A percentile compares a stretch with the other conserved stretches of the same genome.
These are phyloP conservation scores for Paratrypauchen microcephalus DNA, from an alignment of 2,797 vertebrate species.

Conservation along the genomic window DNA sequence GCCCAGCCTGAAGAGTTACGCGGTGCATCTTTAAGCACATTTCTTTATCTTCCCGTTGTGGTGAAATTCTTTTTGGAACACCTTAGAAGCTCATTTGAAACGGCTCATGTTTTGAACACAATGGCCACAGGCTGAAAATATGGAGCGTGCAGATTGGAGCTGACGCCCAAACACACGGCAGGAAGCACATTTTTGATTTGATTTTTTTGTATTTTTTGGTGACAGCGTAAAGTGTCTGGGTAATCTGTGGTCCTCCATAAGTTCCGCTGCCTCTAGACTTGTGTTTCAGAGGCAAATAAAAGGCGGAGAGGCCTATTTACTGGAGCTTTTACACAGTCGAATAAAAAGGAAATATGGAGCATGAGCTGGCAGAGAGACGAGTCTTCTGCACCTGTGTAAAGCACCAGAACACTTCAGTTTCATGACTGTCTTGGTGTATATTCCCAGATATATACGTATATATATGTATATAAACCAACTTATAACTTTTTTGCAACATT, in stretches of 20 bases:
- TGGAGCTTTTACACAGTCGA: conserved; percentile 66
- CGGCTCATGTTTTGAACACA: conserved; percentile 16
- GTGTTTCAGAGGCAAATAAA: conserved; percentile 61
- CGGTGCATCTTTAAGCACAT: background rate
- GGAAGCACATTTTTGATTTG: background rate
- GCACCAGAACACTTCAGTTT: no score
- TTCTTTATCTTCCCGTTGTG: background rate
- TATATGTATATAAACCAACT: no score
- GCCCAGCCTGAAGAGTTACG: no score
- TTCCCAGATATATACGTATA: no score
- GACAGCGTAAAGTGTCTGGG: conserved; percentile 13
- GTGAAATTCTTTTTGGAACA: no score
- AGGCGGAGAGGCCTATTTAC: conserved; percentile 52
- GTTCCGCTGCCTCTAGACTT: conserved; percentile 22
- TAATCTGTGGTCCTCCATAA: conserved; percentile 49
- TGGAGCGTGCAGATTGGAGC: conserved; percentile 50
- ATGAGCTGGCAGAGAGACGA: conserved; percentile 55
- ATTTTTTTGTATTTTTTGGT: conserved; percentile 21
- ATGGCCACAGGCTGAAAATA: conserved; percentile 34
- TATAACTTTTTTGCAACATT: no score
- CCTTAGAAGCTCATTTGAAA: background rate
- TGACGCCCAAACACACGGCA: conserved; percentile 51
- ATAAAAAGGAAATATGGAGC: conserved; percentile 70
- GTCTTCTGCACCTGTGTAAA: conserved; percentile 11
- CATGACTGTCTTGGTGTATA: no score